Conservation (phyloP, 2,888 invertebrate species). For the Pristionchus entomophagus region DNA sequence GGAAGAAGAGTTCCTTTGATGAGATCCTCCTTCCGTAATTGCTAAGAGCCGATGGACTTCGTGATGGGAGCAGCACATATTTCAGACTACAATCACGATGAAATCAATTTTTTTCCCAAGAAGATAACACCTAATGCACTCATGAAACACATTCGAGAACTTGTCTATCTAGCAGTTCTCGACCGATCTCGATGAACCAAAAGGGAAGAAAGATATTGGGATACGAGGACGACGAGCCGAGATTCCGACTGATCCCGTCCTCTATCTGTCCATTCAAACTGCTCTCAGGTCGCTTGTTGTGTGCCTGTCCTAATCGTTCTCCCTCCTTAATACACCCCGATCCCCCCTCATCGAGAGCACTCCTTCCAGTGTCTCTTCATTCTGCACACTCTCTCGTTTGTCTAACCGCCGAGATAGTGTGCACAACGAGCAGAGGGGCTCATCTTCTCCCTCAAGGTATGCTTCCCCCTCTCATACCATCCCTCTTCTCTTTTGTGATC, state of each 20-base stretch:
- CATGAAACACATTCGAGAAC: too few relatives aligned
- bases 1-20: not conserved
- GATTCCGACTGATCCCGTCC: not conserved
- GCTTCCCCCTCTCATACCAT: slow-evolving; percentile 36
- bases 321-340: slow-evolving; percentile 21
- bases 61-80: too few relatives aligned
- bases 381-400: too few relatives aligned
- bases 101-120: too few relatives aligned
- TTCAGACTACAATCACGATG: too few relatives aligned
- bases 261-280: not conserved
- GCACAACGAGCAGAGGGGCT: too few relatives aligned
- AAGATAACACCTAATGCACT: too few relatives aligned
- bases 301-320: not conserved
- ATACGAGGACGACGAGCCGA: too few relatives aligned
- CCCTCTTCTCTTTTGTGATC: slow-evolving; percentile 4
- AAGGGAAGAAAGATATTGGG: too few relatives aligned
- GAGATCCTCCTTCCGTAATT: not conserved
- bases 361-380: not conserved
- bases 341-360: not conserved
- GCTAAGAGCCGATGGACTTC: not conserved
- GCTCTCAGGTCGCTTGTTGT: not conserved
- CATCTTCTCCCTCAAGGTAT: slow-evolving; percentile 3
- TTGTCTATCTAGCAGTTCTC: too few relatives aligned
- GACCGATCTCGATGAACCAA: too few relatives aligned
- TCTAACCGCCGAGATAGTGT: too few relatives aligned